Conservation (phyloP, 2,113 vertebrate genomes). For the Dasyprocta punctata region DNA sequence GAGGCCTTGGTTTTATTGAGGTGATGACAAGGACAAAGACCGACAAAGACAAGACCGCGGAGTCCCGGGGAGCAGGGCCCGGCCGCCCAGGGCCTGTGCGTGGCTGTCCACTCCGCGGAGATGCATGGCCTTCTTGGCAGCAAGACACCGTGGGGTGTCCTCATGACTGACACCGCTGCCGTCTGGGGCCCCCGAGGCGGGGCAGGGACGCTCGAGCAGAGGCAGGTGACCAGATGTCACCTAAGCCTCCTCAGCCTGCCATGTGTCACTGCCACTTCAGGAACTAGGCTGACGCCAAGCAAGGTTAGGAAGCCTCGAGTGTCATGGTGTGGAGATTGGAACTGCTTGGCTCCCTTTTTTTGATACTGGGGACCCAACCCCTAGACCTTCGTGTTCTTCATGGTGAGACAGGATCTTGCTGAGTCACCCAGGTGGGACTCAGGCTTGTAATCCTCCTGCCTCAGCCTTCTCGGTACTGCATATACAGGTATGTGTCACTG, state of each 20-base stretch:
- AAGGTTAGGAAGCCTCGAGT: neutral
- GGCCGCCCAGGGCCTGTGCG: neutral
- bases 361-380: neutral
- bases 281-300: neutral
- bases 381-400: neutral
- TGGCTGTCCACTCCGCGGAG: neutral
- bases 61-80: neutral
- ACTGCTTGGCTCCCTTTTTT: neutral
- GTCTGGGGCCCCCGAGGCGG: accelerated
- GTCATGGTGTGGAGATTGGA: neutral
- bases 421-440: neutral
- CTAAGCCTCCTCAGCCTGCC: accelerated
- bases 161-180: neutral
- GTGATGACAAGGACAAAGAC: neutral
- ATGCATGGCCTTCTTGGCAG: too few species aligned
- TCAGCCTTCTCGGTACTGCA: neutral
- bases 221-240: neutral
- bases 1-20: neutral
- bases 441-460: neutral
- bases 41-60: neutral
- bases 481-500: neutral
- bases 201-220: too few species aligned
- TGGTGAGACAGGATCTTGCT: neutral
- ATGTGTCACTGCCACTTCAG: neutral
- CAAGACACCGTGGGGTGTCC: neutral